Evolutionary conservation across 2,797 vertebrate genomes (phyloP), one percentile per base, ranked within the genome.

Genomic region (Amazona ochrocephala): DNA sequence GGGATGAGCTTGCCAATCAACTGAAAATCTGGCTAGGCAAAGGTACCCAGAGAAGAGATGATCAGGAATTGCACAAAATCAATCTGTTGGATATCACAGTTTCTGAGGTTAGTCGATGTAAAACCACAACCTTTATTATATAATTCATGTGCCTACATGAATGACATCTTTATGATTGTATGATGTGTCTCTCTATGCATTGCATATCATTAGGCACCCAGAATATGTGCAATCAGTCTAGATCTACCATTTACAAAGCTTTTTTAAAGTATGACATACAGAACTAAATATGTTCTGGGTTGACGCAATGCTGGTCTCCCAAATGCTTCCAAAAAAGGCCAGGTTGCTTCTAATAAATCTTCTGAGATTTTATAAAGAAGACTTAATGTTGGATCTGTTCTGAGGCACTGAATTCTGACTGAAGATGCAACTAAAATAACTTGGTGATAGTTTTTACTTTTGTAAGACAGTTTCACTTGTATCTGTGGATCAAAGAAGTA

Each of bases 281-380:
- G 89, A 92, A 82, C 84, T 71, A 94, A 94, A 39, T 84, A 94
- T 94, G 88, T 84, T 84, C 84, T 50, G 72, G 21, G 37, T n/a
- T 96, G 78, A 89, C 0, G 21, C 65, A 94, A 92, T 77, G 58
- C 86, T 90, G 64, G 58, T 90, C 78, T 91, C 56, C 45, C 53
- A 84, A 77, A 74, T 71, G 34, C 45, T 95, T 94, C 93, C 93
- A 93, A 94, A 95, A 96, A 96, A 90, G 90, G 67, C 26, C 74
- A 92, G 10, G 32, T 77, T 94, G 61, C 58, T 93, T 80, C 90
- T 87, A 92, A 90, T 80, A 95, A 77, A 85, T 37, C 65, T 87
- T 65, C 60, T 74, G 53, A 82, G 58, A 62, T 85, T 58, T 51
- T 81, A 62, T 41, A 17, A 29, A 84, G 67, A 65, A 92, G 56